A percentile compares a stretch with the other conserved stretches of the same genome.
phyloP scores from a whole-genome alignment of 2,888 invertebrate genomes.

The Drosophila algonquin region DNA sequence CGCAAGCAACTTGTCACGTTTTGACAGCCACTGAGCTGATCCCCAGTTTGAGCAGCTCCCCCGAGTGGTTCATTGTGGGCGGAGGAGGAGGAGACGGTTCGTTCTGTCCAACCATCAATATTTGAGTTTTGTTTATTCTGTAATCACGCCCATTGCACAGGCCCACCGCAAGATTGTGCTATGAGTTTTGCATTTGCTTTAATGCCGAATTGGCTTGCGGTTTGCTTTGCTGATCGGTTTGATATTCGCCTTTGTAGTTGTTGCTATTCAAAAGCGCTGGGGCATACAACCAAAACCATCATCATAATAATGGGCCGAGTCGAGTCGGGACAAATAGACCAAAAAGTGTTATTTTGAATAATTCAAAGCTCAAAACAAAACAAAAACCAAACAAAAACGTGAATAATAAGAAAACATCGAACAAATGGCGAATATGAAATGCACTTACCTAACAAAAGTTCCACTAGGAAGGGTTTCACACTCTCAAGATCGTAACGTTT shows the following conservation, averaged over 20 bases:
- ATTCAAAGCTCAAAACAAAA: conserved; percentile 68
- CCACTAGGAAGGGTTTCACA: too few species aligned
- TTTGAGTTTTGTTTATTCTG: conserved; percentile 12
- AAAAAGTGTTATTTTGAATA: conserved; percentile 76
- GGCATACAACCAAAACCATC: conserved; percentile 49
- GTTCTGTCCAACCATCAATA: neutral
- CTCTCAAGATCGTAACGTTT: neutral
- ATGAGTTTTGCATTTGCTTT: conserved; percentile 53
- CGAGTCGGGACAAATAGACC: conserved; percentile 60
- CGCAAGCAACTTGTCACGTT: conserved; percentile 35
- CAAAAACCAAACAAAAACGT: conserved; percentile 50
- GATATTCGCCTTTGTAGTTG: conserved; percentile 52
- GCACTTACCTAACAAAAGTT: conserved; percentile 5
- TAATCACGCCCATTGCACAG: conserved; percentile 5
- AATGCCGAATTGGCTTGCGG: conserved; percentile 73
- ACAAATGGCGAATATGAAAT: conserved; percentile 49
- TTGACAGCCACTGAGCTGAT: conserved; percentile 29
- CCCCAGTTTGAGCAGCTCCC: conserved; percentile 10
- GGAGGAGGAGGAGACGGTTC: neutral
- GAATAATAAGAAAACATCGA: conserved; percentile 30
- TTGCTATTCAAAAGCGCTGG: conserved; percentile 62
- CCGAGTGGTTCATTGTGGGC: neutral
- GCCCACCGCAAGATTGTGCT: conserved; percentile 11
- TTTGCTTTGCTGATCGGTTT: conserved; percentile 55
- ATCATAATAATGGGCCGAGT: conserved; percentile 32